A percentile compares a stretch with the other conserved stretches of the same genome.
phyloP scores from a whole-genome alignment of 1,140 invertebrate species.

The Pissodes strobi region DNA sequence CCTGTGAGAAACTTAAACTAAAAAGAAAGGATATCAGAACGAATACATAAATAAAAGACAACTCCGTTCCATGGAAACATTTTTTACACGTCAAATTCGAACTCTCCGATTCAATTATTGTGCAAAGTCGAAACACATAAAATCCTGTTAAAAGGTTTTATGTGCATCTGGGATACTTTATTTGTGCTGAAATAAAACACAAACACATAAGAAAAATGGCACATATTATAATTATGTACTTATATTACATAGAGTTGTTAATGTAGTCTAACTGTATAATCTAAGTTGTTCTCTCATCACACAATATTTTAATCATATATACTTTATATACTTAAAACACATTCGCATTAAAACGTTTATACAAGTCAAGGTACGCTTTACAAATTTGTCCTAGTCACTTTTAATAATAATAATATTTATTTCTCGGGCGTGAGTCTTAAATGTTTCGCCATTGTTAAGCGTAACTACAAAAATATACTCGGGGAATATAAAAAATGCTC shows the following conservation, averaged over 20 bases:
- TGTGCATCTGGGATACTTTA: too few species aligned
- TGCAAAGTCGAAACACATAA: too few species aligned
- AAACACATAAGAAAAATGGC: constrained; percentile 54
- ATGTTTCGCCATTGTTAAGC: constrained; percentile 31
- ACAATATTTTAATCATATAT: constrained; percentile 55
- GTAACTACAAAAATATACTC: constrained; percentile 51
- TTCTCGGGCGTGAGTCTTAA: constrained; percentile 27
- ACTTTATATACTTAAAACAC: constrained; percentile 55
- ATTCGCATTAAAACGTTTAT: constrained; percentile 55
- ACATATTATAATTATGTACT: constrained; percentile 58
- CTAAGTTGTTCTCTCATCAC: constrained; percentile 56
- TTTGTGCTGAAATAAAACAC: constrained; percentile 20
- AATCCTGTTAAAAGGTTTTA: too few species aligned
- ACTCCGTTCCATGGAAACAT: too few species aligned
- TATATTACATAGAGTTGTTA: constrained; percentile 58
- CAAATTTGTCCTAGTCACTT: constrained; percentile 46
- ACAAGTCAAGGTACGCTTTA: constrained; percentile 51
- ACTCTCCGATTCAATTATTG: too few species aligned
- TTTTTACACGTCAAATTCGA: too few species aligned
- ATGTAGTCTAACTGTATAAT: constrained; percentile 53
- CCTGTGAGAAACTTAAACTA: too few species aligned
- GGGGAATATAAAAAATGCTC: constrained; percentile 36
- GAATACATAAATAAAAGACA: too few species aligned
- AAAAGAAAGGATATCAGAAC: too few species aligned
- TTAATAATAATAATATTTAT: background rate